Percentiles rank a stretch among this genome's conserved stretches.
Conservation (phyloP, 1,140 invertebrate genomes). For the Homarus americanus region DNA sequence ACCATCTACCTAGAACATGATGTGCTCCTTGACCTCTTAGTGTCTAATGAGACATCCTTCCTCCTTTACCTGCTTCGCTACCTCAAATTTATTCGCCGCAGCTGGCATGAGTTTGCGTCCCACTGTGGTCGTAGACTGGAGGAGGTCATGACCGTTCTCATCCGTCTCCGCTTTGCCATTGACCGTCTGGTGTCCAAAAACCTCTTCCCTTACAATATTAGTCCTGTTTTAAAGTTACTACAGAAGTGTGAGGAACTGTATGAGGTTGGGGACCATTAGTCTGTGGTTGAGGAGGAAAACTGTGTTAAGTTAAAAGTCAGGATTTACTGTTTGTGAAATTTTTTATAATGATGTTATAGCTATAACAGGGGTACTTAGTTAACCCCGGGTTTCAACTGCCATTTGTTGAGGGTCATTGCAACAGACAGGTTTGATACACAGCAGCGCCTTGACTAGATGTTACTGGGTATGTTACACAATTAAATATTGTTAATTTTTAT, state of each 20-base stretch:
- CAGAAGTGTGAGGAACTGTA: constrained; percentile 92
- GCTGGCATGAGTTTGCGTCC: constrained; percentile 89
- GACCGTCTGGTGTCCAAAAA: constrained; percentile 89
- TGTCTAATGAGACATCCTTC: constrained; percentile 95
- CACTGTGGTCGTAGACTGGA: constrained; percentile 88
- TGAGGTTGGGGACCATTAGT: constrained; percentile 78
- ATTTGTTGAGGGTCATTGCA: neutral
- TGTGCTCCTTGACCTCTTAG: constrained; percentile 90
- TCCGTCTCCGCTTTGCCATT: constrained; percentile 88
- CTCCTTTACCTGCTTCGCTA: constrained; percentile 90
- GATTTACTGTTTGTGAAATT: neutral
- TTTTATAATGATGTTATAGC: neutral
- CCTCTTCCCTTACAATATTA: constrained; percentile 93
- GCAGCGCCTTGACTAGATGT: neutral
- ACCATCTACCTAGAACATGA: constrained; percentile 90
- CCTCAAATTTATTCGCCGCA: constrained; percentile 89
- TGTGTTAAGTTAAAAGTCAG: neutral
- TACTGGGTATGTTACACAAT: constrained; percentile 1
- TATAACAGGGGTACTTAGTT: neutral
- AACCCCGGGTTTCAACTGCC: neutral
- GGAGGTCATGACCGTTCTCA: constrained; percentile 90
- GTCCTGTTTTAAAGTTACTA: constrained; percentile 89
- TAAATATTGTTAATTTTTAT: neutral
- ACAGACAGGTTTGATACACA: neutral
- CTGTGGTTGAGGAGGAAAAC: neutral